Evolutionary conservation across 2,797 vertebrate genomes (phyloP).

Genomic region (Champsocephalus esox): DNA sequence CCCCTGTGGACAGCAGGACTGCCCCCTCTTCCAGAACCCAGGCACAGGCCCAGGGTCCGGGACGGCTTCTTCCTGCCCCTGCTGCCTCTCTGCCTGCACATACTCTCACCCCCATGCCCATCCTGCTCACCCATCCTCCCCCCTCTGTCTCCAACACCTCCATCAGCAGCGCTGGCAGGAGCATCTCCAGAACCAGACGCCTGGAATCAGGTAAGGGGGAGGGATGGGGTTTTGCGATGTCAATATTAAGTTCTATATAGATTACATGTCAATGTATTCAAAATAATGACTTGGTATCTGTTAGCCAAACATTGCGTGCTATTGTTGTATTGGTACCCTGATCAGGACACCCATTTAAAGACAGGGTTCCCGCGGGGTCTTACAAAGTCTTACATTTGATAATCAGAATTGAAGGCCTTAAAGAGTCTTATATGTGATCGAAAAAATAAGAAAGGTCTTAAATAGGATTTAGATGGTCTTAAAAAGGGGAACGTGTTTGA

Average conservation of each 20-base stretch:
- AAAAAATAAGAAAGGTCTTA: no score
- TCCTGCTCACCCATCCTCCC: constrained; percentile 56
- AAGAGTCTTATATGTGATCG: no score
- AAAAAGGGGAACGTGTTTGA: no score
- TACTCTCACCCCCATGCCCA: constrained; percentile 69
- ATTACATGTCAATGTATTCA: background rate
- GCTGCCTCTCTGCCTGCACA: constrained; percentile 87
- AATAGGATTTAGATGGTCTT: no score
- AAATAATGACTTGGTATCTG: background rate
- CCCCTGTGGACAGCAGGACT: constrained; percentile 86
- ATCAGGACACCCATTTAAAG: no score
- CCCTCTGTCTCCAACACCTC: constrained; percentile 87
- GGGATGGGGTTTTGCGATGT: background rate
- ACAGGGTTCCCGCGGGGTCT: no score
- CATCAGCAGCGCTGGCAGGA: constrained; percentile 91
- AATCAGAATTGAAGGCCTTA: no score
- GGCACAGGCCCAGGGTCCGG: constrained; percentile 57
- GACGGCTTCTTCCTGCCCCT: constrained; percentile 67
- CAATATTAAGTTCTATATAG: background rate
- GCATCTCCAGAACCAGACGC: constrained; percentile 90
- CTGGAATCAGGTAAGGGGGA: constrained; percentile 87
- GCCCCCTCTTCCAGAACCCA: constrained; percentile 84
- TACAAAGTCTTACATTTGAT: no score
- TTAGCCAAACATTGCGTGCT: background rate
- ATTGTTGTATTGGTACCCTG: background rate